Percentiles rank a stretch among this genome's conserved stretches.
Evolutionary conservation across 2,113 vertebrate species (phyloP).

Genomic region (Grammomys surdaster): DNA sequence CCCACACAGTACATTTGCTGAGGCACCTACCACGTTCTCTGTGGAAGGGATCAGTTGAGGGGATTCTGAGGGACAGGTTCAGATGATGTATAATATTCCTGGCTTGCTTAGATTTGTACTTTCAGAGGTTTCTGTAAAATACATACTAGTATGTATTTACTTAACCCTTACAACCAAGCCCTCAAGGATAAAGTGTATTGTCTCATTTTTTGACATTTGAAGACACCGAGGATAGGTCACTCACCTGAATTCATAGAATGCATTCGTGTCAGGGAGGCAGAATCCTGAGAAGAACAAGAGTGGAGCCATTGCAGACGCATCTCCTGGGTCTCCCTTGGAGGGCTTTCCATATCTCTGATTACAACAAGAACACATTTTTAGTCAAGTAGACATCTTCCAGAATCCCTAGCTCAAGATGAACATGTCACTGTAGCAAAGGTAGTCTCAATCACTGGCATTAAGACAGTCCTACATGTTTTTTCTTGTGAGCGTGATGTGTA

Average conservation of each 20-base stretch:
- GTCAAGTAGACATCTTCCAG: neutral
- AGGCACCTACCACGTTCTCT: neutral
- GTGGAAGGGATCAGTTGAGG: neutral
- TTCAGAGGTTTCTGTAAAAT: neutral
- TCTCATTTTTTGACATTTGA: neutral
- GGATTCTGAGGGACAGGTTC: neutral
- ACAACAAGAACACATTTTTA: neutral
- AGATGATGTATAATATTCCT: neutral
- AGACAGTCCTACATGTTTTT: neutral
- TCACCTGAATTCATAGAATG: neutral
- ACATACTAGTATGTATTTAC: too few relatives aligned
- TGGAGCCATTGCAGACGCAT: fast-evolving
- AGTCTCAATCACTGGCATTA: neutral
- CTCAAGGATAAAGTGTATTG: neutral
- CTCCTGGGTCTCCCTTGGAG: fast-evolving
- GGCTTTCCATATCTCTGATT: neutral
- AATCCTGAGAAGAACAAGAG: neutral
- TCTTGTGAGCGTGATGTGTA: neutral
- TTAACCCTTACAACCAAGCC: neutral
- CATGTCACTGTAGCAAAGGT: neutral
- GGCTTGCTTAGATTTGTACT: neutral
- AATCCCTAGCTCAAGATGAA: neutral
- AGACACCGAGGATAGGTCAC: neutral
- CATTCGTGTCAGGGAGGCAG: neutral
- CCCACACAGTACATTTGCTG: neutral